Conservation (phyloP, 2,888 invertebrate genomes). For the Rugalucina vietnamica region DNA sequence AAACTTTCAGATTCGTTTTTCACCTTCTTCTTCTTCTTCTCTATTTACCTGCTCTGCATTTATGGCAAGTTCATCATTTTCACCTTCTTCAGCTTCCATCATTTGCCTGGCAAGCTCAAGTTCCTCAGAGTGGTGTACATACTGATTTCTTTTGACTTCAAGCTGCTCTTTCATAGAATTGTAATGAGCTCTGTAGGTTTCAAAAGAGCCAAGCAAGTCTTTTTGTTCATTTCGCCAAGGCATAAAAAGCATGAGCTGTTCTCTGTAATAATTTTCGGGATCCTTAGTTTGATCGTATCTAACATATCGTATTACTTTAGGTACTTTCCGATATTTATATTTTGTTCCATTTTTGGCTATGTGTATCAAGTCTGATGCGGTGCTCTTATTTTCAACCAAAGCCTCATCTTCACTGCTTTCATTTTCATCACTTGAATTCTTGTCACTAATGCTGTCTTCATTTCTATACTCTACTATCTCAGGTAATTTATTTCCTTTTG, state of each 20-base stretch:
- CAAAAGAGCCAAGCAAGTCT: neutral
- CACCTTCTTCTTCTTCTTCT: no score
- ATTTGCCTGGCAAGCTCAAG: no score
- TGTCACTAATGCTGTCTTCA: neutral
- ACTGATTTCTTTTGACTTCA: no score
- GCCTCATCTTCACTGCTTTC: neutral
- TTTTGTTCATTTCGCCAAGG: conserved; percentile 25
- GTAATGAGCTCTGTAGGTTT: conserved; percentile 17
- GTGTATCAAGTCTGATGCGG: neutral
- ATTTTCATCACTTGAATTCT: conserved; percentile 17
- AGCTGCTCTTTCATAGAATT: neutral
- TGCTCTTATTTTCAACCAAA: neutral
- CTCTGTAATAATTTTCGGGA: conserved; percentile 27
- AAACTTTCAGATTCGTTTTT: no score
- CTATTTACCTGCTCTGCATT: no score
- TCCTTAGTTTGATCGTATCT: conserved; percentile 11
- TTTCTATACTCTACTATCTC: neutral
- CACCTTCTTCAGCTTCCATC: conserved; percentile 25
- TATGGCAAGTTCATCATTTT: no score
- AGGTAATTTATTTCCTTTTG: conserved; percentile 12
- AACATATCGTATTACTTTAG: conserved; percentile 33
- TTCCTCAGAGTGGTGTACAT: no score
- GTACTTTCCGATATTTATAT: neutral
- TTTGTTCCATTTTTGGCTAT: neutral
- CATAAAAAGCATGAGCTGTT: conserved; percentile 21